Base-by-base conservation (phyloP, 2,888 invertebrate genomes). In the Ernsta delagoae region DNA sequence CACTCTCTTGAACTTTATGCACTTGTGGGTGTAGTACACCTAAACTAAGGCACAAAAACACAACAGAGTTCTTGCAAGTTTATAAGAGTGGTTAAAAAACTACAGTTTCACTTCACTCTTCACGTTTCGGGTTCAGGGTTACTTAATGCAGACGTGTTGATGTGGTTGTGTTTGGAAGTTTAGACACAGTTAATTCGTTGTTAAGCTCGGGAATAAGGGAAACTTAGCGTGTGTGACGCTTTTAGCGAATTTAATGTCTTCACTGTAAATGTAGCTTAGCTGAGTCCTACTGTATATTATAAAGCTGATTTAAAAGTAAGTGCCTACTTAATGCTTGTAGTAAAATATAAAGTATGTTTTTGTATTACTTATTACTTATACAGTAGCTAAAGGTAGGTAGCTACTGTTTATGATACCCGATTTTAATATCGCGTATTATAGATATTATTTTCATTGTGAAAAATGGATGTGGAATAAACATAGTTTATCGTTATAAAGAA, bases 91-190 rank as follows among this genome's bases (percentile, higher is more conserved):
- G 48, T 7, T 1, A 16, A 16, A 48, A 48, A 12, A 16, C 7
- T 6, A 16, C 16, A 48, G 7, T 50, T 50, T 65, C 8, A 31
- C 31, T 12, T 7, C 31, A 54, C 24, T 9, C 9, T 41, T 9
- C 3, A 12, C 24, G 54, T 54, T 31, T 54, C 57, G 34, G n/a
- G 11, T 59, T 36, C 39, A 12, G 39, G 12, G 12, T 59, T 59
- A 39, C 39, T 57, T 57, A 57, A 34, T 8, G 36, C 59, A 36
- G 39, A 39, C 59, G 39, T 59, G 59, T 59, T 36, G 39, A 24
- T 54, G 54, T 41, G 36, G 59, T 59, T 39, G 39, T 41, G 59
- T 59, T 59, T 41, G 7, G 59, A 59, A 59, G 59, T 59, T 59
- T 41, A 59, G 12, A 59, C 59, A 50, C 48, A 48, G 48, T 48